Percentiles rank a stretch among this genome's conserved stretches.
Evolutionary conservation across 2,113 vertebrate genomes (phyloP).

Genomic region (Sander vitreus): DNA sequence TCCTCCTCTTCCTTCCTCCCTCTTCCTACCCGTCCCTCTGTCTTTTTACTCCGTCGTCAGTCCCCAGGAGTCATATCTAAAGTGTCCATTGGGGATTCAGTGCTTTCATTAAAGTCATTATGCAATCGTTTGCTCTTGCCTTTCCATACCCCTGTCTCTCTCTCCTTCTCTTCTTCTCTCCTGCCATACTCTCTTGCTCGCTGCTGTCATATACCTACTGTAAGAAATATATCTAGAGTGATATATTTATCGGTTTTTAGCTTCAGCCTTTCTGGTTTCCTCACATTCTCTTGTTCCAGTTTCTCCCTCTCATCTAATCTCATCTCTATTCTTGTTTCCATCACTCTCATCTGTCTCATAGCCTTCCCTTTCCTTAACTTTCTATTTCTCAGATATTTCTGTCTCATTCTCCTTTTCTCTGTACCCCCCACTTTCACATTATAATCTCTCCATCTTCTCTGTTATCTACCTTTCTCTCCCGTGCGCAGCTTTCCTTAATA

Average conservation of each 20-base stretch:
- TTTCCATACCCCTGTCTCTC: not conserved
- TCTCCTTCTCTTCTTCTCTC: not conserved
- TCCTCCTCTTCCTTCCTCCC: not conserved
- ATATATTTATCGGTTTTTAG: slow-evolving; percentile 33
- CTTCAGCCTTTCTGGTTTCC: slow-evolving; percentile 8
- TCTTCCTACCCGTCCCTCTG: slow-evolving; percentile 8
- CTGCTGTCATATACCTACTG: slow-evolving; percentile 35
- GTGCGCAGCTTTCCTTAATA: slow-evolving; percentile 26
- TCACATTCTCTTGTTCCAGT: not conserved
- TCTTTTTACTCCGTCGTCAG: not conserved
- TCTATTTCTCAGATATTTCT: slow-evolving; percentile 15
- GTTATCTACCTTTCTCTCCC: slow-evolving; percentile 38
- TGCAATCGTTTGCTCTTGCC: slow-evolving; percentile 34
- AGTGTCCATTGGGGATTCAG: slow-evolving; percentile 72
- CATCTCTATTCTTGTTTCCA: slow-evolving; percentile 13
- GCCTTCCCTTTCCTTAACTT: slow-evolving; percentile 10
- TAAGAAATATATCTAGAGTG: slow-evolving; percentile 41
- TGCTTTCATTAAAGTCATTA: slow-evolving; percentile 79
- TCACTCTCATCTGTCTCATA: slow-evolving; percentile 24
- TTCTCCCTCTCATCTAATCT: slow-evolving; percentile 13
- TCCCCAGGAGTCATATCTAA: slow-evolving; percentile 68
- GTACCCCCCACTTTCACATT: not conserved
- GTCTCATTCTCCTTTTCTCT: slow-evolving; percentile 2
- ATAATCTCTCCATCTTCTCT: slow-evolving; percentile 52
- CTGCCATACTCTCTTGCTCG: not conserved